Percentiles rank a stretch among this genome's conserved stretches.
These are phyloP conservation scores for Lycocerus yunnanus DNA, from an alignment of 2,888 invertebrate genomes.

Conservation along the genomic window DNA sequence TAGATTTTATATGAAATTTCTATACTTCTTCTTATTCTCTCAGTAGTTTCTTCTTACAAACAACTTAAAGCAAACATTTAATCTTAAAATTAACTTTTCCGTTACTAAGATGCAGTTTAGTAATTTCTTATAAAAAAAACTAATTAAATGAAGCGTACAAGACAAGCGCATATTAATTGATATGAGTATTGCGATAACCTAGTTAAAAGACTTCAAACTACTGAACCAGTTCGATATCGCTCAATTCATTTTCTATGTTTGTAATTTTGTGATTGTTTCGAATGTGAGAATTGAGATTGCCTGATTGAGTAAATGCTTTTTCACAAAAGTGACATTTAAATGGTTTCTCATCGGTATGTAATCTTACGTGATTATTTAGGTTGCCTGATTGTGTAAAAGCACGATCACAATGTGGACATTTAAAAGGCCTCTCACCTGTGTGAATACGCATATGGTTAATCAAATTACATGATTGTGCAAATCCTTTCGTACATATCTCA, in stretches of 20 bases:
- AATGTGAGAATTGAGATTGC: conserved; percentile 54
- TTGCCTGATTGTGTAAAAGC: conserved; percentile 56
- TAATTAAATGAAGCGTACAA: conserved; percentile 21
- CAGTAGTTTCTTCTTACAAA: background rate
- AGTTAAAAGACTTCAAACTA: conserved; percentile 14
- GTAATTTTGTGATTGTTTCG: conserved; percentile 52
- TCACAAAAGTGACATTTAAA: conserved; percentile 55
- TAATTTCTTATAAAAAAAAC: background rate
- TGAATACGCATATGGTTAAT: conserved; percentile 54
- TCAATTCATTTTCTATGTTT: conserved; percentile 16
- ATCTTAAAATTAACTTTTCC: background rate
- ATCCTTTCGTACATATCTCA: conserved; percentile 52
- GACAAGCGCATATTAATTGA: conserved; percentile 25
- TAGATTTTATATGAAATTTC: background rate
- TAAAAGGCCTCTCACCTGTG: conserved; percentile 53
- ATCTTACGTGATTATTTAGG: conserved; percentile 52
- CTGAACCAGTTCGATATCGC: conserved; percentile 10
- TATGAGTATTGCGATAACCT: conserved; percentile 26
- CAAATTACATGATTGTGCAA: conserved; percentile 54
- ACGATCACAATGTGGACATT: conserved; percentile 54
- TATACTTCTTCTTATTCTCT: too few relatives aligned
- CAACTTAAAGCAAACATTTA: background rate
- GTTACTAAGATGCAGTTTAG: background rate
- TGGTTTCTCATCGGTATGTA: conserved; percentile 54
- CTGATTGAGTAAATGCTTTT: conserved; percentile 54